Percentiles rank a stretch among this genome's conserved stretches.
Conservation (phyloP, 2,888 invertebrate genomes). For the Geophilus truncorum region DNA sequence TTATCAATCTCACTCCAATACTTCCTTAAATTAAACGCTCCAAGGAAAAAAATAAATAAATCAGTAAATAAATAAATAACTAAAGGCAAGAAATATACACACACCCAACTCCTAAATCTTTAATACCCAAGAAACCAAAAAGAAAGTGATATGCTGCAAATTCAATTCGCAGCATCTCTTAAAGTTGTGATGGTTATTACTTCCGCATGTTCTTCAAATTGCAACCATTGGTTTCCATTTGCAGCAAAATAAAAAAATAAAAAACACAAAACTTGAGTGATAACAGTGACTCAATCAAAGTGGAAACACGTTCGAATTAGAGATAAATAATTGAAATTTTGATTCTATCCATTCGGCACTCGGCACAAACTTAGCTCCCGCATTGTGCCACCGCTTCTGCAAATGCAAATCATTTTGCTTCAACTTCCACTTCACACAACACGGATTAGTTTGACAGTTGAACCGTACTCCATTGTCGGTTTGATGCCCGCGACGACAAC, state of each 20-base stretch:
- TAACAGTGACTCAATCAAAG: neutral
- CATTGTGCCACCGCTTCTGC: neutral
- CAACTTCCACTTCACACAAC: neutral
- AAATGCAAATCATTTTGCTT: neutral
- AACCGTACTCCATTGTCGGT: neutral
- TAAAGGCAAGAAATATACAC: too few species aligned
- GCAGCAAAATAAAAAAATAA: too few species aligned
- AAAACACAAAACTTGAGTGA: neutral
- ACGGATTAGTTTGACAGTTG: constrained; percentile 10
- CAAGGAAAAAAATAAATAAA: too few species aligned
- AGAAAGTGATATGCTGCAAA: neutral
- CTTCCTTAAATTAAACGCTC: too few species aligned
- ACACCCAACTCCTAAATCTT: neutral
- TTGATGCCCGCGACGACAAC: neutral
- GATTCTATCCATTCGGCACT: neutral
- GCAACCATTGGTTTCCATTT: neutral
- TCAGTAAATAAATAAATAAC: too few species aligned
- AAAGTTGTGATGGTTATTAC: neutral
- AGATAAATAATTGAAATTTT: neutral
- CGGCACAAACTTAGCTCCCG: too few species aligned
- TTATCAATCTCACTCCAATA: too few species aligned
- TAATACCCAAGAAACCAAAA: neutral
- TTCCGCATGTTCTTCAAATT: neutral
- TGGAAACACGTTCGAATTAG: neutral
- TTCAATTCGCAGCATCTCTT: neutral